phyloP scores from a whole-genome alignment of 2,797 vertebrate genomes.

The Graptemys geographica region DNA sequence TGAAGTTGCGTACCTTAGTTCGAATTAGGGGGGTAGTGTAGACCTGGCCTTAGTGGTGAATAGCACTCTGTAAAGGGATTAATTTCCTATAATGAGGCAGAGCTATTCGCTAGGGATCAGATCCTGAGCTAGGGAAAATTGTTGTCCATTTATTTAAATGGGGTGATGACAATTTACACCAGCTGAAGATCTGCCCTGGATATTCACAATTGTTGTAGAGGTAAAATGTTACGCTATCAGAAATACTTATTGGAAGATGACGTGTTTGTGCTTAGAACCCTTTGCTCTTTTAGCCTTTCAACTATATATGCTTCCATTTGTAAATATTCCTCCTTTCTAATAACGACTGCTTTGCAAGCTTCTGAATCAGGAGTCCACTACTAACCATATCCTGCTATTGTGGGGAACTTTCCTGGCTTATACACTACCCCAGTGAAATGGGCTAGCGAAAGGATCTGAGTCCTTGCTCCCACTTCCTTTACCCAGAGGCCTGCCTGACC shows the following conservation, averaged over 20 bases:
- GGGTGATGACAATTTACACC: slow-evolving; percentile 22
- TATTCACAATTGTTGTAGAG: slow-evolving; percentile 19
- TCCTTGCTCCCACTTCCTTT: no score
- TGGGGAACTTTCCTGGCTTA: no score
- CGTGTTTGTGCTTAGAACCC: slow-evolving; percentile 39
- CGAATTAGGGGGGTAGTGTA: no score
- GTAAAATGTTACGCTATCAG: slow-evolving; percentile 17
- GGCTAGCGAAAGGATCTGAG: no score
- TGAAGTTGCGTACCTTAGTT: no score
- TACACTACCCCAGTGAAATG: no score
- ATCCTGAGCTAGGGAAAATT: slow-evolving; percentile 39
- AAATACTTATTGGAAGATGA: background rate
- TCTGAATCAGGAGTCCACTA: slow-evolving; percentile 9
- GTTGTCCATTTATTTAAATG: slow-evolving; percentile 33
- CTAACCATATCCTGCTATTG: background rate
- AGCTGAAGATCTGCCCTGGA: slow-evolving; percentile 21
- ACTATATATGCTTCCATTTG: background rate
- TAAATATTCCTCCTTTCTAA: background rate
- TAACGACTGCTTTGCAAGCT: background rate
- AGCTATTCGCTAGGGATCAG: slow-evolving; percentile 18
- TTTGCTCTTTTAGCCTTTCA: background rate
- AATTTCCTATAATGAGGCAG: background rate
- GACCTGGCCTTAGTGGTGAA: slow-evolving; percentile 19
- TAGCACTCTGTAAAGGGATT: background rate
- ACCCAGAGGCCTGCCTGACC: no score